Evolutionary conservation across 2,888 invertebrate genomes (phyloP).

Genomic region (Tenthredo livida): DNA sequence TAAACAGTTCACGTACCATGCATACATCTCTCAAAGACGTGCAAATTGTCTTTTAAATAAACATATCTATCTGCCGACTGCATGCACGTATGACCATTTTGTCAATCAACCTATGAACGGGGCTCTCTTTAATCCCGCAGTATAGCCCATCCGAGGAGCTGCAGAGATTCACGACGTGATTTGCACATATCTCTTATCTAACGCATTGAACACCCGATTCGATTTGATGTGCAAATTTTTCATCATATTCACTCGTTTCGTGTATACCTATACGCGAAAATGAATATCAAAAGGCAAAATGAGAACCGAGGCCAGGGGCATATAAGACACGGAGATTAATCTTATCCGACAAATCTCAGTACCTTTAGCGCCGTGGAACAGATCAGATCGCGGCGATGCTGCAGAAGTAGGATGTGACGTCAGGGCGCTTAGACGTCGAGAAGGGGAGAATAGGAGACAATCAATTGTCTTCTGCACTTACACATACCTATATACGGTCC

Average conservation of each 20-base stretch:
- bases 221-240: too few relatives aligned
- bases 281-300: too few relatives aligned
- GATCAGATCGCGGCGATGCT: slow-evolving; percentile 68
- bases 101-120: too few relatives aligned
- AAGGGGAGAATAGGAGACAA: slow-evolving; percentile 64
- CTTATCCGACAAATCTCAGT: slow-evolving; percentile 57
- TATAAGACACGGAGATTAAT: neutral
- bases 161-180: too few relatives aligned
- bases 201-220: too few relatives aligned
- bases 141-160: too few relatives aligned
- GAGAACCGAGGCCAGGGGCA: neutral
- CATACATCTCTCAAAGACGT: neutral
- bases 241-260: too few relatives aligned
- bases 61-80: neutral
- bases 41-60: neutral
- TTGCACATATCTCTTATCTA: too few relatives aligned
- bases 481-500: slow-evolving; percentile 45
- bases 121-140: too few relatives aligned
- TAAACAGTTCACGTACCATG: neutral
- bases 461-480: slow-evolving; percentile 73
- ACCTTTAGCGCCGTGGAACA: slow-evolving; percentile 69
- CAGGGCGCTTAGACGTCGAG: slow-evolving; percentile 64
- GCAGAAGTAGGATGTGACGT: slow-evolving; percentile 75
- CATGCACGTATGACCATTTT: too few relatives aligned
- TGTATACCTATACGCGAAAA: too few relatives aligned